Percentiles rank a stretch among this genome's conserved stretches.
Conservation (phyloP, 1,140 invertebrate genomes). For the Lasaia peninsularis region DNA sequence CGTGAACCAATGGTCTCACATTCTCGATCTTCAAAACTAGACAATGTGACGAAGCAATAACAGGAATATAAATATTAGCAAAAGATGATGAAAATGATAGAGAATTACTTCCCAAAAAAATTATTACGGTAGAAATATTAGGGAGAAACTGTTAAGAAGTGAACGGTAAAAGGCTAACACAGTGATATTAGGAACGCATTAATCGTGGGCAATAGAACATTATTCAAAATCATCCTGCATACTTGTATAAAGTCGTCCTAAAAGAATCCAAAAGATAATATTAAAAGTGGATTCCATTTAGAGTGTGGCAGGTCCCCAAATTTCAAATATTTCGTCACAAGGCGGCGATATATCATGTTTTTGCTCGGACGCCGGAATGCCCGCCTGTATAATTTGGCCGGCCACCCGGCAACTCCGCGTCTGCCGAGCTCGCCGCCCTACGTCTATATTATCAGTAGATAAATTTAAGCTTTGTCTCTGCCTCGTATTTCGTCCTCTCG, state of each 20-base stretch:
- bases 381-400: slow-evolving; percentile 72
- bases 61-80: no score
- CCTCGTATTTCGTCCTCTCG: slow-evolving; percentile 74
- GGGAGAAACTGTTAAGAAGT: no score
- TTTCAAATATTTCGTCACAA: slow-evolving; percentile 75
- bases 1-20: no score
- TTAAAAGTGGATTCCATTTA: slow-evolving; percentile 67
- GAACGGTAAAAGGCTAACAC: not conserved
- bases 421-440: slow-evolving; percentile 64
- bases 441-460: slow-evolving; percentile 77
- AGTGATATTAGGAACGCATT: not conserved
- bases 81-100: no score
- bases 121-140: no score
- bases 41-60: no score
- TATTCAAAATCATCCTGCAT: slow-evolving; percentile 26
- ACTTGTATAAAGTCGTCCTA: slow-evolving; percentile 55
- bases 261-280: slow-evolving; percentile 63
- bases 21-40: no score
- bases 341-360: slow-evolving; percentile 74
- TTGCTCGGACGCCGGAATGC: slow-evolving; percentile 64
- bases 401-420: slow-evolving; percentile 66
- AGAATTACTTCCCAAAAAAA: no score
- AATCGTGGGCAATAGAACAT: not conserved
- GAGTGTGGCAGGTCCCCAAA: slow-evolving; percentile 68
- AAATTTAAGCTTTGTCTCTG: slow-evolving; percentile 77